phyloP scores from a whole-genome alignment of 2,888 invertebrate genomes.

The Caenorhabditis sp. region DNA sequence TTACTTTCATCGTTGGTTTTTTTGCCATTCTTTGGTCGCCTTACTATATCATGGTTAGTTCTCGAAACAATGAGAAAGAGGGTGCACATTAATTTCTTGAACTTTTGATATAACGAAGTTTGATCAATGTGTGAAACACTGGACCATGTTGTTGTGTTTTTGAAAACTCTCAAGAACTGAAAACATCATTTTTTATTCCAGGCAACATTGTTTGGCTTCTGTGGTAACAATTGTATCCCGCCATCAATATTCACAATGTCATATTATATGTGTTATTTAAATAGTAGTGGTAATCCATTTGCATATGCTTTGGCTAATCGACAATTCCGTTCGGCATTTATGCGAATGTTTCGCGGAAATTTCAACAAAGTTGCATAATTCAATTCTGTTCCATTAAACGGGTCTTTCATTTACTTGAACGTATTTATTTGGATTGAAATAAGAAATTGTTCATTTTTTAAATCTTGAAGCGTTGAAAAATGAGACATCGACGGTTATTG shows the following conservation, averaged over 20 bases:
- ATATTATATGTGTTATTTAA: constrained; percentile 71
- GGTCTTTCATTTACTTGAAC: background rate
- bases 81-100: too few species aligned
- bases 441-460: background rate
- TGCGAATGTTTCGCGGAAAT: constrained; percentile 65
- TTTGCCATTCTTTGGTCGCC: constrained; percentile 71
- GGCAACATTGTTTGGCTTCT: constrained; percentile 71
- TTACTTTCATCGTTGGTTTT: constrained; percentile 71
- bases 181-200: too few species aligned
- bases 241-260: constrained; percentile 67
- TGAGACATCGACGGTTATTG: constrained; percentile 48
- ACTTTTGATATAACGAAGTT: too few species aligned
- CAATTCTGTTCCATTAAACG: background rate
- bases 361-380: constrained; percentile 49
- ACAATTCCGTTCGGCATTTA: constrained; percentile 68
- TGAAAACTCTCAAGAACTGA: too few species aligned
- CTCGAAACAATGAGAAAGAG: background rate
- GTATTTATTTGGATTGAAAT: background rate
- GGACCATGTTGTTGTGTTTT: too few species aligned
- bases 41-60: constrained; percentile 68
- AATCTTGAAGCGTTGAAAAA: constrained; percentile 33
- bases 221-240: constrained; percentile 68
- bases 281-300: constrained; percentile 68
- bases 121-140: too few species aligned
- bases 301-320: constrained; percentile 70